Evolutionary conservation across 2,797 vertebrate species (phyloP), one percentile per base, ranked within the genome.

Genomic region (Rhinogobio ventralis): DNA sequence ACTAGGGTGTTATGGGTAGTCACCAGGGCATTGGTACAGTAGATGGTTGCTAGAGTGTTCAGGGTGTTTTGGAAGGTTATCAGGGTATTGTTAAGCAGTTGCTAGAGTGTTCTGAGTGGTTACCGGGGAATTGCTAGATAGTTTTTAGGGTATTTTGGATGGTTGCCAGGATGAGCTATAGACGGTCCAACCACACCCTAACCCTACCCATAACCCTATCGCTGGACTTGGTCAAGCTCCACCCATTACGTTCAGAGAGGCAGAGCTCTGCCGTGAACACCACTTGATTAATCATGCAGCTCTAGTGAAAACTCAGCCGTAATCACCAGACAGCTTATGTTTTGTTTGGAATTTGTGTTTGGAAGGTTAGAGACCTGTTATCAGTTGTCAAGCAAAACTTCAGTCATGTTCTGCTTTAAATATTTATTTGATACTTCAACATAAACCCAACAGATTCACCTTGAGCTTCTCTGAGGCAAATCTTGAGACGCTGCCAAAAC

Each of bases 401-500:
- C 28, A 17, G 53, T 62, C 55, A 62, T 49, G 69, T 82, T 30
- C 4, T 62, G 69, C 19, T 46, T 74, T 74, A 74, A 82, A 62
- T 51, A 74, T 82, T 82, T 74, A 82, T 45, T 64, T n/a, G 60
- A 39, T 66, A 64, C 42, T 51, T 25, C 14, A 64, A 74, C 69
- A 51, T 66, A 33, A 46, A 49, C 39, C 51, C 53, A 45, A 45
- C 68, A 73, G 53, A 62, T 82, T 82, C 69, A 82, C 81, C 57
- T 82, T 74, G 13, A 64, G 69, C 57, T 73, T 60, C 23, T 39
- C 28, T 11, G 23, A 51, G 69, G 55, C 30, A 64, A 25, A 33
- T 60, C 28, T 73, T 82, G 80, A 82, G 80, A 73, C 28, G 42
- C 80, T 73, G 55, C 69, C 80, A 64, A 45, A 60, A 46, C 30